A percentile compares a stretch with the other conserved stretches of the same genome.
phyloP scores from a whole-genome alignment of 2,888 invertebrate genomes.

The Cordilura impudica region DNA sequence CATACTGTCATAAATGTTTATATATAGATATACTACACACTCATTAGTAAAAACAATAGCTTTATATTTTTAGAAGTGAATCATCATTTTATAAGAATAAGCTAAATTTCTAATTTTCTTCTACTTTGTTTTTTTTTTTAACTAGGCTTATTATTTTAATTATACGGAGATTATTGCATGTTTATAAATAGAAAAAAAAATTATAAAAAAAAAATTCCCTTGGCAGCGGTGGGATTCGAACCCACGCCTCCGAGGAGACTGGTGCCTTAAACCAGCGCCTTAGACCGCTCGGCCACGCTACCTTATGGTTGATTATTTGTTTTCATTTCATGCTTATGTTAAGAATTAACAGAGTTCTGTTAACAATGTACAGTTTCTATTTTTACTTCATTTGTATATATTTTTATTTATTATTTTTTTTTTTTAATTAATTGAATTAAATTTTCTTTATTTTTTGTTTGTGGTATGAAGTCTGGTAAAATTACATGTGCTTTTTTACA shows the following conservation, averaged over 20 bases:
- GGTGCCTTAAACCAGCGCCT: slow-evolving; percentile 77
- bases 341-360: neutral
- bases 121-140: too few relatives aligned
- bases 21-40: neutral
- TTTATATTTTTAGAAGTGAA: neutral
- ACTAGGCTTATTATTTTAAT: too few relatives aligned
- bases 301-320: slow-evolving; percentile 28
- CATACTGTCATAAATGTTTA: neutral
- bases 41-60: neutral
- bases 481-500: too few relatives aligned
- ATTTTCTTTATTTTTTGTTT: too few relatives aligned
- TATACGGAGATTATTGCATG: too few relatives aligned
- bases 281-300: slow-evolving; percentile 77
- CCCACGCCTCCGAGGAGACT: slow-evolving; percentile 77
- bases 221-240: slow-evolving; percentile 77
- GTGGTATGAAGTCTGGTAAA: too few relatives aligned
- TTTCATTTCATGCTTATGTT: neutral
- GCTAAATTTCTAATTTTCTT: neutral
- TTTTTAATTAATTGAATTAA: too few relatives aligned
- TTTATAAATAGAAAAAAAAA: neutral
- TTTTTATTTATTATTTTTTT: too few relatives aligned
- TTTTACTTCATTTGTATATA: too few relatives aligned
- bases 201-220: slow-evolving; percentile 24
- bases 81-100: neutral
- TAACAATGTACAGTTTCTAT: neutral